Evolutionary conservation across 2,888 invertebrate species (phyloP), one percentile per base, ranked within the genome.

Genomic region (Cheilosia pagana): DNA sequence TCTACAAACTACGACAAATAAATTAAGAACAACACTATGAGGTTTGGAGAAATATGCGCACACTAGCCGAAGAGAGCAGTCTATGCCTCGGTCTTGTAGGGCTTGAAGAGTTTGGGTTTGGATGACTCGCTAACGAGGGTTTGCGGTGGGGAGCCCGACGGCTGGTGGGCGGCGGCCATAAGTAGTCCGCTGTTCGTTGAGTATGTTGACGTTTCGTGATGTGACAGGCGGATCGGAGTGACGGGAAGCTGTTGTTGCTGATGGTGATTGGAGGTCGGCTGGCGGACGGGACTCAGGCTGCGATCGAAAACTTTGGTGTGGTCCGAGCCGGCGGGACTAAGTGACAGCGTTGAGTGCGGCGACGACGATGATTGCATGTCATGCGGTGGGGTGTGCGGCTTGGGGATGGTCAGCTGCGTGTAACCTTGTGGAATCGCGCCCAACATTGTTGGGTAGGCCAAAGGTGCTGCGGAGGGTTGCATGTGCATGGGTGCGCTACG

Each of bases 51-150:
- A n/a, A 41, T 12, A 23, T 25, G 12, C 14, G 25, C 12, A 3
- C 31, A 19, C 25, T 35, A 35, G 25, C 10, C 60, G 14, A 28
- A 28, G 0, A 28, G 0, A 8, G 45, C n/a, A 2, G n/a, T 19
- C 62, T 90, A 91, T 77, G 89, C 89, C 88, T 92, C 92, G 77
- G 91, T 91, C 88, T 96, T 96, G 92, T 96, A 96, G 0, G 96
- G 96, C 90, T 96, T 95, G 90, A 96, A 96, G 25, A 96, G 92
- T 89, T 95, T 95, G 0, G 95, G 95, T 88, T 93, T 93, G 48
- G 93, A 91, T 1, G 81, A 65, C 10, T 85, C 45, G 88, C 87
- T 14, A 88, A 88, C 14, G 89, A 89, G 43, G 88, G 88, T 14
- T 45, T 85, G 85, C 23, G 75, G 57, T 28, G 83, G 83, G 1